These are phyloP conservation scores for Coptotermes formosanus DNA, from an alignment of 1,140 invertebrate species.

Conservation along the genomic window DNA sequence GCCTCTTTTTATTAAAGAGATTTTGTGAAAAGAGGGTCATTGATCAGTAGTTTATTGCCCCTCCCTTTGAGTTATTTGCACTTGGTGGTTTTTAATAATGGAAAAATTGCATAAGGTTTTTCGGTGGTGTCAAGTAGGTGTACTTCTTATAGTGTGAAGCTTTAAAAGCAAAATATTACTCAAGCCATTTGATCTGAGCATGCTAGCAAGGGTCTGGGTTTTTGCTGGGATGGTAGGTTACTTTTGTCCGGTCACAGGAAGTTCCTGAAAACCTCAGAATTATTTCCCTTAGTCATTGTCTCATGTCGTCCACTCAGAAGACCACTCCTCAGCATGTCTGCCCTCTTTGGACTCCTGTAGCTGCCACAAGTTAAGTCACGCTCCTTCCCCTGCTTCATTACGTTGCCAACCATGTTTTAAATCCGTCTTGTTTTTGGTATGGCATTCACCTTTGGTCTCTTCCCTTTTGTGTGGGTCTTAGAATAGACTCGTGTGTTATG, in stretches of 20 bases:
- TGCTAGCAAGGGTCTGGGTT: conserved; percentile 19
- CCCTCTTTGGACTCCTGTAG: conserved; percentile 13
- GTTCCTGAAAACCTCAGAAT: conserved; percentile 19
- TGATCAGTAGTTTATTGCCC: conserved; percentile 23
- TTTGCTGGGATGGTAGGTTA: conserved; percentile 4
- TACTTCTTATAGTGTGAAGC: conserved; percentile 21
- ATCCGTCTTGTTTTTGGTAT: conserved; percentile 20
- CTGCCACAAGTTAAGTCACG: conserved; percentile 16
- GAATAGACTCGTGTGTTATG: background rate
- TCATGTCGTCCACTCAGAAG: background rate
- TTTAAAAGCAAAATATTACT: conserved; percentile 9
- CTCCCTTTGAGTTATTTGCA: conserved; percentile 29
- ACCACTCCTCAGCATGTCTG: conserved; percentile 20
- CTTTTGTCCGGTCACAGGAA: conserved; percentile 28
- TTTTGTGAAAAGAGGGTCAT: conserved; percentile 17
- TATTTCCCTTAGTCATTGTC: background rate
- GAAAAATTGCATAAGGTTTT: background rate
- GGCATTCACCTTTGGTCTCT: conserved; percentile 20
- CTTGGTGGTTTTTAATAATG: conserved; percentile 21
- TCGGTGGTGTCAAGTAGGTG: conserved; percentile 24
- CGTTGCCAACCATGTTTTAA: conserved; percentile 15
- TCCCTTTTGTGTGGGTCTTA: background rate
- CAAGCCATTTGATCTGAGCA: conserved; percentile 20
- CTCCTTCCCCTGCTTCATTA: conserved; percentile 24
- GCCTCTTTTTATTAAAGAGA: conserved; percentile 22